Percentiles rank a stretch among this genome's conserved stretches.
Evolutionary conservation across 1,140 invertebrate species (phyloP).

Genomic region (Hycleus cichorii): DNA sequence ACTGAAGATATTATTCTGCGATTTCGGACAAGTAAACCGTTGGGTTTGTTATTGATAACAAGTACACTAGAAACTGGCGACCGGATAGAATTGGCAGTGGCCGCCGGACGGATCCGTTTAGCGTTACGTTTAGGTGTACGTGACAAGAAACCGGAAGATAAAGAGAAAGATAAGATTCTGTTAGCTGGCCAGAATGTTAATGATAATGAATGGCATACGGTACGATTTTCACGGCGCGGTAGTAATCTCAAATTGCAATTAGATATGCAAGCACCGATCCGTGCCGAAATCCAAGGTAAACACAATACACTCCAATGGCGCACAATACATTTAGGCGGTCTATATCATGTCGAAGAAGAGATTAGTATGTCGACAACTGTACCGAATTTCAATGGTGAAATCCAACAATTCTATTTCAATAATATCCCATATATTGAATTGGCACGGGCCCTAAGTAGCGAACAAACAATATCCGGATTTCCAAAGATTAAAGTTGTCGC

Average conservation of each 20-base stretch:
- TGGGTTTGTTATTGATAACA: conserved; percentile 65
- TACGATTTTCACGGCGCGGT: conserved; percentile 76
- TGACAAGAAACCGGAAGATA: conserved; percentile 61
- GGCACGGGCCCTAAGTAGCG: conserved; percentile 44
- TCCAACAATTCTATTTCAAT: conserved; percentile 91
- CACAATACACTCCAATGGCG: conserved; percentile 70
- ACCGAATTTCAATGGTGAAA: conserved; percentile 80
- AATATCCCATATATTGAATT: conserved; percentile 75
- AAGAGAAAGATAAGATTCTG: conserved; percentile 76
- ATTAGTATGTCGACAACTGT: conserved; percentile 64
- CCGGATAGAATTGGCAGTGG: conserved; percentile 73
- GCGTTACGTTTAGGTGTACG: conserved; percentile 75
- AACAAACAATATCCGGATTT: conserved; percentile 45
- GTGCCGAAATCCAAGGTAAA: conserved; percentile 63
- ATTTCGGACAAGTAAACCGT: conserved; percentile 74
- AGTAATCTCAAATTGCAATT: conserved; percentile 76
- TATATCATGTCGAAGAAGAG: conserved; percentile 68
- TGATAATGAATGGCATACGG: conserved; percentile 92
- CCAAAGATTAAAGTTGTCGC: conserved; percentile 73
- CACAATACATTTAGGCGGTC: conserved; percentile 68
- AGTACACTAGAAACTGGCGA: conserved; percentile 70
- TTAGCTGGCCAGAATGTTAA: conserved; percentile 73
- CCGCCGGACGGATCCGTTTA: conserved; percentile 70
- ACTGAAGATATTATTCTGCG: conserved; percentile 85
- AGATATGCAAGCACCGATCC: conserved; percentile 69